Conservation (phyloP, 35 echinoderm and acorn worm species). For the Ophioderma brevispina region DNA sequence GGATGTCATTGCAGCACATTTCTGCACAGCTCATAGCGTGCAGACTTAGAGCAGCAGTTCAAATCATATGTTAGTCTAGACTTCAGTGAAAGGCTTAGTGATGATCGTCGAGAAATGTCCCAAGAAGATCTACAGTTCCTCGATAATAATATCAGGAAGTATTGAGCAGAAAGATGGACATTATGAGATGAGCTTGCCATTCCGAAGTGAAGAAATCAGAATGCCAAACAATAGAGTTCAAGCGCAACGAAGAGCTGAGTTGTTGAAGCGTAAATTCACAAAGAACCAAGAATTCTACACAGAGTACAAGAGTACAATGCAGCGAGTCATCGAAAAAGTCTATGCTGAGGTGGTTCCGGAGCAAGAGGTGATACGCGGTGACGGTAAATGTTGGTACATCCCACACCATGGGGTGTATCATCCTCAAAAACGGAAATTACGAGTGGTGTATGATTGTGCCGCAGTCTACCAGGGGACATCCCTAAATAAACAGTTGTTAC, state of each 20-base stretch:
- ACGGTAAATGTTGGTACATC: constrained; percentile 57
- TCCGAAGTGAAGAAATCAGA: constrained; percentile 29
- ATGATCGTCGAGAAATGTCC: constrained; percentile 47
- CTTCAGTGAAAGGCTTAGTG: constrained; percentile 50
- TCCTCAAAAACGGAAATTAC: constrained; percentile 55
- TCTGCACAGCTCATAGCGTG: no score
- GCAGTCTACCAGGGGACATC: constrained; percentile 54
- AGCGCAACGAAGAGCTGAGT: constrained; percentile 30
- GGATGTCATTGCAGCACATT: no score
- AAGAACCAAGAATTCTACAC: constrained; percentile 26
- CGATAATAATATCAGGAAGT: constrained; percentile 45
- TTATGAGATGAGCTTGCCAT: constrained; percentile 67
- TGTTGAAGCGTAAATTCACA: constrained; percentile 32
- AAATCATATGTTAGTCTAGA: constrained; percentile 40
- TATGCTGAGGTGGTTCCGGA: constrained; percentile 46
- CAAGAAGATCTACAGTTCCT: constrained; percentile 61
- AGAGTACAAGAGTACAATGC: constrained; percentile 38
- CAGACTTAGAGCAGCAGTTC: background rate
- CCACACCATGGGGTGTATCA: constrained; percentile 69
- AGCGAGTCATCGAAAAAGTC: constrained; percentile 36
- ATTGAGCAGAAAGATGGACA: constrained; percentile 48
- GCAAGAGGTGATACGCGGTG: background rate
- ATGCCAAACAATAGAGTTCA: constrained; percentile 73
- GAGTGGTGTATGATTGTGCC: no score
- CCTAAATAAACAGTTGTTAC: constrained; percentile 57